These are phyloP conservation scores for Berghia stephanieae DNA, from an alignment of 1,140 invertebrate genomes.

Conservation along the genomic window DNA sequence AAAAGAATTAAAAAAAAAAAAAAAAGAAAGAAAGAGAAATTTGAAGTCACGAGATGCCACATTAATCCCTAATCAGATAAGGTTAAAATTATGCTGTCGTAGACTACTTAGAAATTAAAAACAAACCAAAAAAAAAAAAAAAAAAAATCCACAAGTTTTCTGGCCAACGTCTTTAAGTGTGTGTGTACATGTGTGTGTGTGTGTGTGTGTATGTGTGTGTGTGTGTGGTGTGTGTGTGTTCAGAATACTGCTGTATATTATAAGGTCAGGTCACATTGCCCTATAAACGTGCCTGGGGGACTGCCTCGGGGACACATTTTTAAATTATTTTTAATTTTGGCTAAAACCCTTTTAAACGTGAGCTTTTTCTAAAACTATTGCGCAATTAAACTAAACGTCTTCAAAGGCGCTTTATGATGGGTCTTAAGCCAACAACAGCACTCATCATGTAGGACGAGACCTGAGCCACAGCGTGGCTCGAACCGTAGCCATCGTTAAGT, in stretches of 20 bases:
- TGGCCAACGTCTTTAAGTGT: neutral
- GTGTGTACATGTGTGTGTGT: neutral
- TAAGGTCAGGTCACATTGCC: neutral
- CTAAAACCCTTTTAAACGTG: too few relatives aligned
- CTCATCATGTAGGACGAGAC: too few relatives aligned
- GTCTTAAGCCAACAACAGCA: too few relatives aligned
- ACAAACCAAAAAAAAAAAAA: neutral
- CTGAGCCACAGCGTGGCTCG: too few relatives aligned
- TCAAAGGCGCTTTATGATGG: too few relatives aligned
- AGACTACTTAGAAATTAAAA: neutral
- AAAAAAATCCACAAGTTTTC: neutral
- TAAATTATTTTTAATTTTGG: neutral
- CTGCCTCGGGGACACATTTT: neutral
- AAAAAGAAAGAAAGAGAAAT: too few relatives aligned
- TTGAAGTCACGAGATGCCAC: too few relatives aligned
- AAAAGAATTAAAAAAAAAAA: too few relatives aligned
- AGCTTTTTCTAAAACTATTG: neutral
- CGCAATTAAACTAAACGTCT: neutral
- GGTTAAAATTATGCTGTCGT: neutral
- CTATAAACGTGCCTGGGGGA: neutral
- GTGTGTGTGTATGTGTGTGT: neutral
- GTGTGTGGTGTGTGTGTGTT: neutral
- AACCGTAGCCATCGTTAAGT: too few relatives aligned
- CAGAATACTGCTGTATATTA: neutral
- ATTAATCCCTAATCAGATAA: neutral